Base-by-base conservation (phyloP, 2,888 invertebrate genomes). In the Tromatobia lineatoria region DNA sequence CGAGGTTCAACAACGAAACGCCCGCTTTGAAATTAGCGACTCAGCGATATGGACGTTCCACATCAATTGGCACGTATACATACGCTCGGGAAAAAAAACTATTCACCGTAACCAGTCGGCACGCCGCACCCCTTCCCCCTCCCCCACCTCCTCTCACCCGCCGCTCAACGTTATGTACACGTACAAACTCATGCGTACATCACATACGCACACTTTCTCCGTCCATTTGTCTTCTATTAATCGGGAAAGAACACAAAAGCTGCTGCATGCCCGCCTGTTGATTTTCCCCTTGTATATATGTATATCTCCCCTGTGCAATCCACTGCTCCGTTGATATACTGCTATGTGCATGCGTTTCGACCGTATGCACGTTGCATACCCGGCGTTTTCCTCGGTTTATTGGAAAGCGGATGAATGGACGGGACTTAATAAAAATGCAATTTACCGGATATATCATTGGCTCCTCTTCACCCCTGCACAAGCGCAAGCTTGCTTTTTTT, bases 241-340 rank as follows among this genome's bases (percentile, higher is more conserved):
- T 84, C 84, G 84, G 74, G 64, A 81, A 81, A 81, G 88, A 88
- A 88, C 85, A 88, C 88, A 88, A 89, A 90, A 88, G 85, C 88
- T 73, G 78, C 64, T 78, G 80, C 88, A 86, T 86, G 84, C 88
- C 85, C 88, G 91, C 91, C 91, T 91, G 91, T 91, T 91, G 91
- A 91, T 90, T 91, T 90, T 88, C 80, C 88, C 81, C 87, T 59
- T 70, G 13, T 66, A 38, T 38, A 38, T 61, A 52, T 66, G 54
- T 71, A 76, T 71, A 18, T 47, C 75, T 57, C 20, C n/a, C 29
- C 59, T 8, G 18, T 34, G 61, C 61, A 61, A 61, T 38, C 18
- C 61, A 34, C 67, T n/a, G 4, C 47, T 4, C 8, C 25, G 45
- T 67, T 45, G 66, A 64, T 64, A 64, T 59, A 59, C 20, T 13